A percentile compares a stretch with the other conserved stretches of the same genome.
Evolutionary conservation across 2,888 invertebrate genomes (phyloP).

Genomic region (Agrypnus murinus): DNA sequence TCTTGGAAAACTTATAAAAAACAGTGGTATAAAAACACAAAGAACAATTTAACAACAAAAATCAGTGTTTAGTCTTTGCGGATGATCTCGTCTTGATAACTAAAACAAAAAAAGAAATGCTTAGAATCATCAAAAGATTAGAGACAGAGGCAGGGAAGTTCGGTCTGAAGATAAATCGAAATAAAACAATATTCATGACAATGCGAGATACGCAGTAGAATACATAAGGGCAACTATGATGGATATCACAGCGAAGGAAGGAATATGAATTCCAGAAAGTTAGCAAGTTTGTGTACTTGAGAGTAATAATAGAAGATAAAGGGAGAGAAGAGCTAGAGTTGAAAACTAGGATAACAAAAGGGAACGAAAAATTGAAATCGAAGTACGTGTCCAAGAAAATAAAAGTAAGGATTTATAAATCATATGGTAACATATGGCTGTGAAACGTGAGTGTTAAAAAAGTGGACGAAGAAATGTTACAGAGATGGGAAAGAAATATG

Average conservation of each 20-base stretch:
- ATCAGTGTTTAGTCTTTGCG: conserved; percentile 18
- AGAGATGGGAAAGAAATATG: conserved; percentile 10
- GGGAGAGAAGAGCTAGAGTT: not conserved
- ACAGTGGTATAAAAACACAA: not conserved
- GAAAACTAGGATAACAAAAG: not conserved
- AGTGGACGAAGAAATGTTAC: not conserved
- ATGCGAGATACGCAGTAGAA: not conserved
- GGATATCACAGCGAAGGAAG: not conserved
- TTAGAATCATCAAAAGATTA: not conserved
- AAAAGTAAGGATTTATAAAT: not conserved
- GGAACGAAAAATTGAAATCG: not conserved
- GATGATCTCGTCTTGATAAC: conserved; percentile 16
- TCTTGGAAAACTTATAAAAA: not conserved
- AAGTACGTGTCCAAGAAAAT: no score
- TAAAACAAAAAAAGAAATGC: not conserved
- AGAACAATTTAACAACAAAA: not conserved
- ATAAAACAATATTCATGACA: not conserved
- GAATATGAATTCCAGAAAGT: not conserved
- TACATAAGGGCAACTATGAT: not conserved
- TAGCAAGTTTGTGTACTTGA: not conserved
- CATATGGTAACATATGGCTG: not conserved
- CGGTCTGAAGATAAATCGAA: not conserved
- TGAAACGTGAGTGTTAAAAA: not conserved
- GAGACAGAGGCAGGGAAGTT: not conserved
- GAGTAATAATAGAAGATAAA: not conserved